Base-by-base conservation (phyloP, 1,140 invertebrate species). In the Daktulosphaira vitifoliae region DNA sequence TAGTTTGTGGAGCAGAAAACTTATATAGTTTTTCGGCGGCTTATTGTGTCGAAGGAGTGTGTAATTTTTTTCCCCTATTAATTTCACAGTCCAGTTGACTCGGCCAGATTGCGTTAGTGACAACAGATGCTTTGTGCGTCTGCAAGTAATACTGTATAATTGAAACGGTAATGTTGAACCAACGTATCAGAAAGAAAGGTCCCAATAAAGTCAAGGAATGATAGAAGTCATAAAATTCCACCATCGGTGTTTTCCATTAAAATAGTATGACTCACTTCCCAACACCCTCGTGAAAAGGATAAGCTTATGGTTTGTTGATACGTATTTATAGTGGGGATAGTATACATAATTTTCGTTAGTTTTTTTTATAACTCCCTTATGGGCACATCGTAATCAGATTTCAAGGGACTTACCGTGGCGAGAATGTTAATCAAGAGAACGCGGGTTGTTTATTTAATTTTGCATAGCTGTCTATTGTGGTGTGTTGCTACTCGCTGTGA, bases 231-330 rank as follows among this genome's bases (percentile, higher is more conserved):
- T n/a, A n/a, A n/a, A n/a, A n/a, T n/a, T n/a, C n/a, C n/a, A n/a
- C n/a, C n/a, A n/a, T n/a, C n/a, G n/a, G n/a, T n/a, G n/a, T n/a
- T n/a, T n/a, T n/a, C n/a, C n/a, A n/a, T n/a, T n/a, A n/a, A n/a
- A n/a, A n/a, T 5, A 5, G 29, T 33, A 22, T 59, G 54, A 59
- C 54, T 59, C 54, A 59, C 18, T 1, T 42, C 38, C 7, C n/a
- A 13, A 15, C 20, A n/a, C 1, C 13, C 29, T 13, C 29, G 13
- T 4, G 15, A 22, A 13, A 25, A 56, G 29, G 13, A 42, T 42
- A 20, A 8, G 39, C 37, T 56, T 26, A 59, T 16, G 54, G 54
- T 26, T 42, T 44, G 54, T 59, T 59, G 38, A 59, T 59, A 59
- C 8, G 22, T 39, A 7, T 22, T 7, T 42, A 26, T 44, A 44